Evolutionary conservation across 1,140 invertebrate species (phyloP), one percentile per base, ranked within the genome.

Genomic region (Acyrthosiphon pisum): DNA sequence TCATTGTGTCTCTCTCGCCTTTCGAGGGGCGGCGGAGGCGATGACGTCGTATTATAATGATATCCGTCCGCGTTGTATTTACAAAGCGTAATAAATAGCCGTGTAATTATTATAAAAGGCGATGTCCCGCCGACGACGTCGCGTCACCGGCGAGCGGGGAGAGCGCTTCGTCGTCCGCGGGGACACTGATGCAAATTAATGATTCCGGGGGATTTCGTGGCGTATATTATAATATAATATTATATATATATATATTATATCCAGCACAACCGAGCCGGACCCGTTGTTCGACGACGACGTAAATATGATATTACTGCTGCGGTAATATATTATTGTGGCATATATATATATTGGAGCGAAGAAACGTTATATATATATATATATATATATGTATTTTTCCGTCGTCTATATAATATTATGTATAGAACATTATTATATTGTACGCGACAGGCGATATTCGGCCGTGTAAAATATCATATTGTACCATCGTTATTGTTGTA

Each of bases 81-180:
- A 93, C 91, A 93, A 93, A 93, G 81, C 91, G 81, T 93, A 93
- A 93, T 93, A 93, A 93, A 93, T 93, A 93, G 91, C 91, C 91
- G 91, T 93, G 91, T 93, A 93, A 93, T 93, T 93, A 93, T 93
- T 93, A 86, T 93, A 93, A 93, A 93, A 93, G 91, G 81, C 91
- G 81, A 56, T 68, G 56, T 90, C 89, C 53, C 89, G 89, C 89
- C 53, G 14, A 6, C 53, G 86, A 35, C 68, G 20, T 1, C 23
- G 56, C 50, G 84, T 87, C 90, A 44, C 9, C 23, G 56, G 68
- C 11, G 90, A 46, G 9, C 44, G 35, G 90, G 41, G 11, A 26
- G 50, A 4, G 4, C 44, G 68, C 18, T 81, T 50, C 76, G 44
- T 48, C n/a, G 91, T 53, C 44, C 68, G 46, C 76, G 68, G 91